Evolutionary conservation across 2,888 invertebrate species (phyloP).

Genomic region (Eretmocerus hayati): DNA sequence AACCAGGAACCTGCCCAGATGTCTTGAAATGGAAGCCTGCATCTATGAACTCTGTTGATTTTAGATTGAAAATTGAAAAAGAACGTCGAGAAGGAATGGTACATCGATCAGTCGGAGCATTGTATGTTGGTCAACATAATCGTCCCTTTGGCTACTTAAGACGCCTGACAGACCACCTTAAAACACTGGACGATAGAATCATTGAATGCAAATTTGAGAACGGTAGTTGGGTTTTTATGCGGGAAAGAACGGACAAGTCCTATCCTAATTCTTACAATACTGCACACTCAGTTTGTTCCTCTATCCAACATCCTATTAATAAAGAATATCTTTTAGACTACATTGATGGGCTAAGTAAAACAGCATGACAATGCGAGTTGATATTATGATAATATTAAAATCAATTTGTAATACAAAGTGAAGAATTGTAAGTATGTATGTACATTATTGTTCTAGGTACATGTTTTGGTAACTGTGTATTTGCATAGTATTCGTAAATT

Average conservation of each 20-base stretch:
- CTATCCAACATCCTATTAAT: slow-evolving; percentile 79
- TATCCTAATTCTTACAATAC: slow-evolving; percentile 86
- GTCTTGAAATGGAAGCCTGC: slow-evolving; percentile 99
- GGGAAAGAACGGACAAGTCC: slow-evolving; percentile 93
- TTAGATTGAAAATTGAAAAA: slow-evolving; percentile 73
- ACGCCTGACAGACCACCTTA: slow-evolving; percentile 65
- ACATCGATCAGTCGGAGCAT: slow-evolving; percentile 60
- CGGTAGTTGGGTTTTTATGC: slow-evolving; percentile 85
- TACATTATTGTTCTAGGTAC: no score
- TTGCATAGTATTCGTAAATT: no score
- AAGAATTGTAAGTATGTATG: no score
- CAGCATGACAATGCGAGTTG: no score
- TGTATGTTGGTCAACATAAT: slow-evolving; percentile 71
- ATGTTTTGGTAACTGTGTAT: no score
- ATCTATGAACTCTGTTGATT: slow-evolving; percentile 92
- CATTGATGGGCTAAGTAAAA: no score
- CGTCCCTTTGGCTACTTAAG: slow-evolving; percentile 65
- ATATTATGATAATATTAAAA: no score
- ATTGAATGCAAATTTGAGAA: slow-evolving; percentile 87
- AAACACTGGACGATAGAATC: slow-evolving; percentile 83
- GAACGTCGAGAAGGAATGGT: slow-evolving; percentile 66
- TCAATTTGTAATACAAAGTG: no score
- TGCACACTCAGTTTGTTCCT: slow-evolving; percentile 77
- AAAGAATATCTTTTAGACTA: slow-evolving; percentile 70
- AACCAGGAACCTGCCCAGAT: slow-evolving; percentile 70